Conservation (phyloP, 2,888 invertebrate species). For the Dolichomitus sp. region DNA sequence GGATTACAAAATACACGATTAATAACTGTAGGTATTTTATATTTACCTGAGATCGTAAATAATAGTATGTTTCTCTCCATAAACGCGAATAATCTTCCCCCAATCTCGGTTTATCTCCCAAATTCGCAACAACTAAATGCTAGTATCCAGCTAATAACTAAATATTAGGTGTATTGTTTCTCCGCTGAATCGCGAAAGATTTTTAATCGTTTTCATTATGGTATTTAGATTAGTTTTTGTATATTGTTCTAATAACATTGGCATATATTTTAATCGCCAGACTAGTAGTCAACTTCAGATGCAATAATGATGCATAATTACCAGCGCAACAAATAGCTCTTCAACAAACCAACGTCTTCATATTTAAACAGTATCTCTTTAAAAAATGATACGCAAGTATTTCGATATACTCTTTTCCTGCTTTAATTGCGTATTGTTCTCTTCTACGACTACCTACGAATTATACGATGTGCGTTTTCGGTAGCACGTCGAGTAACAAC, state of each 20-base stretch:
- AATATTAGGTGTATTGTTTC: constrained; percentile 5
- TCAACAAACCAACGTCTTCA: constrained; percentile 36
- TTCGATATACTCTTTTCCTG: not conserved
- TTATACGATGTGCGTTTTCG: constrained; percentile 45
- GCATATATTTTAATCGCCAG: constrained; percentile 39
- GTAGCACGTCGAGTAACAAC: constrained; percentile 45
- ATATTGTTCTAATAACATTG: constrained; percentile 30
- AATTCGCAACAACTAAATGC: constrained; percentile 1
- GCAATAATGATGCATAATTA: constrained; percentile 45
- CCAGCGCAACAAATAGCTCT: constrained; percentile 40
- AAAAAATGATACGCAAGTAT: constrained; percentile 8
- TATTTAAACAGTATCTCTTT: constrained; percentile 36
- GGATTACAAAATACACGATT: constrained; percentile 54
- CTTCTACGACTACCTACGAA: constrained; percentile 45
- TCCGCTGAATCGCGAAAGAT: not conserved
- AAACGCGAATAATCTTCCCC: constrained; percentile 10
- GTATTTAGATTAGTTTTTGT: constrained; percentile 21
- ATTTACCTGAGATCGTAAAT: constrained; percentile 55
- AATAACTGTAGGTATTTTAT: constrained; percentile 45
- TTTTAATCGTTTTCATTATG: not conserved
- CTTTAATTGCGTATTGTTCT: constrained; percentile 19
- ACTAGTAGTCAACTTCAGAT: constrained; percentile 23
- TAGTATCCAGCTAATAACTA: constrained; percentile 13
- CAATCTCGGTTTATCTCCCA: not conserved
- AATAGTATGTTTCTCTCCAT: constrained; percentile 48